Conservation (phyloP, 2,888 invertebrate genomes). For the Deilephila porcellus region DNA sequence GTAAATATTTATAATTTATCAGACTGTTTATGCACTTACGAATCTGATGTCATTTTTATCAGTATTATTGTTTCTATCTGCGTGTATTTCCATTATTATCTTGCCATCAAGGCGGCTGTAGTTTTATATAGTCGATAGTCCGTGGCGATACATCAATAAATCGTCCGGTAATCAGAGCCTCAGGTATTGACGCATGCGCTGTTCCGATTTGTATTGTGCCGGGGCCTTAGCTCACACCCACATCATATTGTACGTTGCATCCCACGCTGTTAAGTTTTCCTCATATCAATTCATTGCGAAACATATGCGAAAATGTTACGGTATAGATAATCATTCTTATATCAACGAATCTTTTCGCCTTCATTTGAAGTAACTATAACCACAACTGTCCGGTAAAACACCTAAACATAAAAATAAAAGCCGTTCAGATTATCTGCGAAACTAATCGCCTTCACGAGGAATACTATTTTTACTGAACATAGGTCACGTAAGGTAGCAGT, state of each 20-base stretch:
- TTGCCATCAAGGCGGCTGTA: neutral
- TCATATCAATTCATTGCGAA: constrained; percentile 17
- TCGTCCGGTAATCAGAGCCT: constrained; percentile 26
- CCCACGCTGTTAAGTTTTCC: constrained; percentile 18
- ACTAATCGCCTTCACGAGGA: constrained; percentile 21
- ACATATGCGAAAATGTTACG: neutral
- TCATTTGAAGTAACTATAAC: neutral
- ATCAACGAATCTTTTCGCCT: neutral
- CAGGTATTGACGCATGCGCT: constrained; percentile 30
- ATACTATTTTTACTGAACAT: constrained; percentile 46
- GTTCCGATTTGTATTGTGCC: constrained; percentile 30
- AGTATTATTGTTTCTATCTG: neutral
- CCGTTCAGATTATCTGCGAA: neutral
- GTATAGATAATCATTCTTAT: neutral
- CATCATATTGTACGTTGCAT: constrained; percentile 13
- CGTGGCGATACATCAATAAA: constrained; percentile 22
- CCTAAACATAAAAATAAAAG: neutral
- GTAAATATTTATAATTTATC: constrained; percentile 11
- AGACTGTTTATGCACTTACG: neutral
- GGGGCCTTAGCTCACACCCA: constrained; percentile 29
- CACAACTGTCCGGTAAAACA: too few relatives aligned
- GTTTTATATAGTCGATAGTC: neutral
- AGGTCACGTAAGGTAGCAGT: constrained; percentile 63
- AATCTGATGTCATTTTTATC: constrained; percentile 23
- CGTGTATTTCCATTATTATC: constrained; percentile 1